Conservation (phyloP, 2,113 vertebrate genomes). For the Labeo rohita region DNA sequence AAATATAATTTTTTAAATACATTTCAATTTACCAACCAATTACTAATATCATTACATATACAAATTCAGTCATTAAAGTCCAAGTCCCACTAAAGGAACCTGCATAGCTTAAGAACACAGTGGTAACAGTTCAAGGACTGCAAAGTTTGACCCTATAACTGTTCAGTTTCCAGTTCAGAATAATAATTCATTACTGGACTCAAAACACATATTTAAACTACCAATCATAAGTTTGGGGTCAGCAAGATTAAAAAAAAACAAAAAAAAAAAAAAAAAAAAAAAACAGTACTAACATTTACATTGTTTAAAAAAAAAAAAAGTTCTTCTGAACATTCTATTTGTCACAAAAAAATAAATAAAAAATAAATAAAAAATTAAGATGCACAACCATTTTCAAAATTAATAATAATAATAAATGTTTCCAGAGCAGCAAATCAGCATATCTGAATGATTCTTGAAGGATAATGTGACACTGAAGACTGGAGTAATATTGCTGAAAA, state of each 20-base stretch:
- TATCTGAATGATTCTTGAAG: background rate
- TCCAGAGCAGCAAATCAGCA: background rate
- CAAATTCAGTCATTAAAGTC: background rate
- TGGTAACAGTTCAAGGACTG: background rate
- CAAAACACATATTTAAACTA: too few relatives aligned
- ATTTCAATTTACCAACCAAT: background rate
- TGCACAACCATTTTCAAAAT: background rate
- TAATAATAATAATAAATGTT: background rate
- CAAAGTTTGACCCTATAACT: too few relatives aligned
- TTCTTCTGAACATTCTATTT: background rate
- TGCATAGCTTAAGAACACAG: background rate
- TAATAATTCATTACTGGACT: too few relatives aligned
- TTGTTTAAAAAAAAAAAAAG: background rate
- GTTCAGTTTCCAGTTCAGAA: too few relatives aligned
- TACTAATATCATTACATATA: background rate
- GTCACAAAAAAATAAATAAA: too few relatives aligned
- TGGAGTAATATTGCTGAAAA: background rate
- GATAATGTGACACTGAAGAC: background rate
- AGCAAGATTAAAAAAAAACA: too few relatives aligned
- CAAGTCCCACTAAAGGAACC: background rate
- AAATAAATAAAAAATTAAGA: background rate
- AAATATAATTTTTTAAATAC: too few relatives aligned
- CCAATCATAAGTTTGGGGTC: too few relatives aligned
- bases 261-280: too few relatives aligned
- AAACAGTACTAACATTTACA: background rate